Base-by-base conservation (phyloP, 2,113 vertebrate genomes). In the Campylomormyrus tamandua region DNA sequence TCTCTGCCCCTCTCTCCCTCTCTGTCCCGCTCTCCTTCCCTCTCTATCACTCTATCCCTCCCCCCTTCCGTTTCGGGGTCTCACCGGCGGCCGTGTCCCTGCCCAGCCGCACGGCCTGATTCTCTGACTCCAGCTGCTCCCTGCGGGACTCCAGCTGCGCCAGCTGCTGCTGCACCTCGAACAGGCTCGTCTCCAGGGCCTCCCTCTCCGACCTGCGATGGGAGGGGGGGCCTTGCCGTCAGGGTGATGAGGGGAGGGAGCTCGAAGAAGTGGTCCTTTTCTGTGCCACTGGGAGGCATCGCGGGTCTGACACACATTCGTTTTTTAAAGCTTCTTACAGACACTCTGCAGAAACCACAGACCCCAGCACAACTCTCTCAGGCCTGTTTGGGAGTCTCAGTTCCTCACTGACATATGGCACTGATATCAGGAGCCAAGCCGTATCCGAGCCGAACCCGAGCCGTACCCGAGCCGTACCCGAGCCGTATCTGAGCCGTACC, bases 161-260 rank as follows among this genome's bases (percentile, higher is more conserved):
- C 1, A 98, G 94, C 91, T 96, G 96, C 92, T 96, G 97, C 94
- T 97, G 98, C 66, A 94, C 92, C 56, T 98, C 97, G 0, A 97
- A 98, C 91, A 99, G 90, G 89, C 94, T 95, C 21, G 96, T 95
- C 93, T 98, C 98, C 94, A 99, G 90, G 13, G 95, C 93, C 88
- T 97, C 98, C 27, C 97, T 96, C 93, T 98, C 98, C 0, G 94
- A 92, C 94, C 98, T 98, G 94, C 50, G 48, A 52, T 4, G 31
- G 24, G 89, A 24, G 49, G 83, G 35, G 7, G 3, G 70, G 13
- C 70, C 53, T 77, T 15, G 15, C 31, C 3, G 3, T 77, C 45
- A 46, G 83, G 83, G 83, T n/a, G 19, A 48, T 24, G 1, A 27
- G 77, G 39, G 13, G 5, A 21, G 17, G 53, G 19, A 7, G 17